A percentile compares a stretch with the other conserved stretches of the same genome.
phyloP scores from a whole-genome alignment of 1,140 invertebrate genomes.

The Diorhabda elongata region DNA sequence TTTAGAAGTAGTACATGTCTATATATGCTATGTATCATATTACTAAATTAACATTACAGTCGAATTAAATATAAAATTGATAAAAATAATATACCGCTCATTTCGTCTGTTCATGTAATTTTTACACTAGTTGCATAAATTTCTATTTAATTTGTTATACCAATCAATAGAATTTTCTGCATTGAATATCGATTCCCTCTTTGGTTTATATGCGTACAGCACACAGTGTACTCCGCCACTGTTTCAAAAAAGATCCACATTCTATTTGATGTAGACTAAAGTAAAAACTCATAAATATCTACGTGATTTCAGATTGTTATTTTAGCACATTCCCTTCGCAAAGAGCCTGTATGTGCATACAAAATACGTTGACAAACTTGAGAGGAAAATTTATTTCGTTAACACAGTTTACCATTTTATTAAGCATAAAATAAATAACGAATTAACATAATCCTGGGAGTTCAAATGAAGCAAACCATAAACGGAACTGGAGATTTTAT shows the following conservation, averaged over 20 bases:
- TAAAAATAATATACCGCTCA: too few relatives aligned
- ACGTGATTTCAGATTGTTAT: neutral
- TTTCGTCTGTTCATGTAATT: too few relatives aligned
- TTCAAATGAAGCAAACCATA: neutral
- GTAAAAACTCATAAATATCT: slow-evolving; percentile 3
- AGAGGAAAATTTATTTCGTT: neutral
- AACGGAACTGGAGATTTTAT: neutral
- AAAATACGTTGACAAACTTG: neutral
- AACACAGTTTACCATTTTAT: slow-evolving; percentile 3
- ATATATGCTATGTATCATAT: too few relatives aligned
- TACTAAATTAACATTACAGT: too few relatives aligned
- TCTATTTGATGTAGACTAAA: neutral
- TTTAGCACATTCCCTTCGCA: neutral
- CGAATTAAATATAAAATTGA: too few relatives aligned
- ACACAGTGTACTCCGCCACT: neutral
- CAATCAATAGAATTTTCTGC: too few relatives aligned
- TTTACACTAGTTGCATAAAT: too few relatives aligned
- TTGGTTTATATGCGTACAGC: too few relatives aligned
- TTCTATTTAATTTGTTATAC: too few relatives aligned
- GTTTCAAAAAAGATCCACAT: neutral
- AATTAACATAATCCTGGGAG: neutral
- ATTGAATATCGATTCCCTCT: too few relatives aligned
- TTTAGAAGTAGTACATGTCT: too few relatives aligned
- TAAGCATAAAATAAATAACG: neutral
- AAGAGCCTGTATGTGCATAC: neutral